Evolutionary conservation across 2,113 vertebrate genomes (phyloP), one percentile per base, ranked within the genome.

Genomic region (Vidua macroura): DNA sequence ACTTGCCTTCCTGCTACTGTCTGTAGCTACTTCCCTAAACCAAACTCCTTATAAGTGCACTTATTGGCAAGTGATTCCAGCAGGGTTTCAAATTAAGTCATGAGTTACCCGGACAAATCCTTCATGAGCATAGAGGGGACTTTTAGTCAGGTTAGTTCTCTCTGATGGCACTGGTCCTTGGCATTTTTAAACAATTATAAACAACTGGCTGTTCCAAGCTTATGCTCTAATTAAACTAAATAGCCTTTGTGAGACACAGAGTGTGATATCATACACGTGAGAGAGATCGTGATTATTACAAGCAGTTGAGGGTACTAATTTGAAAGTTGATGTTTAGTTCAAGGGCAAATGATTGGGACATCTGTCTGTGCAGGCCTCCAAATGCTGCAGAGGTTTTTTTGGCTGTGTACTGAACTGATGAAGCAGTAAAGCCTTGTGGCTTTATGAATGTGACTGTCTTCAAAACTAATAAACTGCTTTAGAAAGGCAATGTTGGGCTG

Each of bases 201-300:
- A 1, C 18, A 55, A 2, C 10, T 48, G 15, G 2, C 10, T 31
- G 19, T 55, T 37, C 12, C 12, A 49, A 51, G 48, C 18, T 64
- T n/a, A 3, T 7, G 14, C 15, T 20, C 8, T 53, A 21, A 27
- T 24, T 22, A 9, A 68, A 63, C 53, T 23, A 11, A 21, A 5
- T 9, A 28, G 17, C 13, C 24, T 55, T n/a, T 63, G 7, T 53
- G 73, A 59, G 53, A 46, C 37, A 30, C 35, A 86, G 2, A 18
- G 12, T 37, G 9, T 35, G 37, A 2, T 30, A 11, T 2, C 21
- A 4, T 19, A 10, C 18, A 46, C 3, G 1, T 11, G 2, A 46
- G 31, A 41, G n/a, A 25, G 67, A 43, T 63, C 0, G 2, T n/a
- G 23, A 8, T 17, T 79, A 20, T 49, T 28, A 22, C 1, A 4